Base-by-base conservation (phyloP, 1,140 invertebrate genomes). In the Scaptomyza montana region DNA sequence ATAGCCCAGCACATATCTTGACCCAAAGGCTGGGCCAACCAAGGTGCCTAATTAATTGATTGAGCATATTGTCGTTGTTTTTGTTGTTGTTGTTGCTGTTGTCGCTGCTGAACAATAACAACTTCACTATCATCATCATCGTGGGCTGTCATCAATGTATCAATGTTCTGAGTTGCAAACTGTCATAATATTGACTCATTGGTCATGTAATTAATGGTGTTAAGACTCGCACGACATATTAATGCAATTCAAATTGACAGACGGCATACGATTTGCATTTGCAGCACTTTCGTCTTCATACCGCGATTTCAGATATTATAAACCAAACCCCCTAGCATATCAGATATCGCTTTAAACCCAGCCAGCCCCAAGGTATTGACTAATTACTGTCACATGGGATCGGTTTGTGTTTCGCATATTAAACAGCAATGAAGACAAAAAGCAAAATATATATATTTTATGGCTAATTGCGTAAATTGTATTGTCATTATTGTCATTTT, bases 121-220 rank as follows among this genome's bases (percentile, higher is more conserved):
- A 28, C 45, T 12, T 46, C 16, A n/a, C 33, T 10, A 9, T 30
- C 10, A 43, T 57, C 50, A 12, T 2, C 19, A 33, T 33, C 30
- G 30, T 33, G 30, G 7, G 30, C 1, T 33, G 30, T 33, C 30
- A 43, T 72, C 59, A 63, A 25, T 33, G 30, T 36, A 45, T 50
- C 65, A 45, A 43, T 61, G 13, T 36, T 45, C 36, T 36, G 74
- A 65, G 81, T 72, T 80, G 81, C 78, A 75, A 61, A 82, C 79
- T 84, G 82, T 84, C 82, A 87, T 89, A 87, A 89, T 87, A 89
- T 89, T 89, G 84, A 87, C 76, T 89, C 84, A 87, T 89, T 89
- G 79, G 62, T 65, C 66, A 63, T 89, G 77, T 89, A 89, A 89
- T 89, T 89, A 84, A 89, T 89, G 74, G 84, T 89, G 84, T 89